phyloP scores from a whole-genome alignment of 1,140 invertebrate species.

The Laodelphax striatellus region DNA sequence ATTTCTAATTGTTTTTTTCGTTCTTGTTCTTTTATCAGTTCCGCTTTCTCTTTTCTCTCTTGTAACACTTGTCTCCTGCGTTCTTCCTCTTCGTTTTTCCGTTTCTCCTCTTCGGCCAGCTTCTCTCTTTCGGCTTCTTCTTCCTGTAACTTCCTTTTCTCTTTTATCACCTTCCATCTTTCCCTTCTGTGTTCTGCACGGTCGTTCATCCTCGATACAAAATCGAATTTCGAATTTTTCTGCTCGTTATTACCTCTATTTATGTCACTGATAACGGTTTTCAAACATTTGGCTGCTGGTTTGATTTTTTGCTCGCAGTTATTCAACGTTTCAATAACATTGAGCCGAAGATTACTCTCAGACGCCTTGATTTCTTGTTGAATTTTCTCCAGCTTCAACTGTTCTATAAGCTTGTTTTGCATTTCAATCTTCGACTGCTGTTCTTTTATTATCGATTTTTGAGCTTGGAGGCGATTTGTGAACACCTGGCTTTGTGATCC shows the following conservation, averaged over 20 bases:
- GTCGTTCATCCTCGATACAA: neutral
- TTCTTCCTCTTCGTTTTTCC: conserved; percentile 2
- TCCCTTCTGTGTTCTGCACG: neutral
- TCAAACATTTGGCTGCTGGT: neutral
- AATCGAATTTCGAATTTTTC: neutral
- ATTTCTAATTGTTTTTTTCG: neutral
- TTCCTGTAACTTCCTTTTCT: neutral
- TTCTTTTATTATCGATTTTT: neutral
- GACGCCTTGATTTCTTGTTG: neutral
- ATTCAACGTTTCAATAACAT: neutral
- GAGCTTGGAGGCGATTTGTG: neutral
- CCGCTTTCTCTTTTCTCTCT: conserved; percentile 4
- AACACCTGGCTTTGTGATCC: neutral
- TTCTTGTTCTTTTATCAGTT: neutral
- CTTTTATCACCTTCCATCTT: neutral
- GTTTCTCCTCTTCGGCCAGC: neutral
- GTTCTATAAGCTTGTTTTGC: neutral
- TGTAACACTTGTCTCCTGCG: neutral
- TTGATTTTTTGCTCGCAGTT: neutral
- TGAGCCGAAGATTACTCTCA: neutral
- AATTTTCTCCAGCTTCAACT: neutral
- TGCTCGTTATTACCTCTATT: no score
- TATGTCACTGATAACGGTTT: no score
- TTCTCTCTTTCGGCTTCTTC: conserved; percentile 1
- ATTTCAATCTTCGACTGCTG: neutral